Evolutionary conservation across 1,140 invertebrate species (phyloP).

Genomic region (Gryllus bimaculatus): DNA sequence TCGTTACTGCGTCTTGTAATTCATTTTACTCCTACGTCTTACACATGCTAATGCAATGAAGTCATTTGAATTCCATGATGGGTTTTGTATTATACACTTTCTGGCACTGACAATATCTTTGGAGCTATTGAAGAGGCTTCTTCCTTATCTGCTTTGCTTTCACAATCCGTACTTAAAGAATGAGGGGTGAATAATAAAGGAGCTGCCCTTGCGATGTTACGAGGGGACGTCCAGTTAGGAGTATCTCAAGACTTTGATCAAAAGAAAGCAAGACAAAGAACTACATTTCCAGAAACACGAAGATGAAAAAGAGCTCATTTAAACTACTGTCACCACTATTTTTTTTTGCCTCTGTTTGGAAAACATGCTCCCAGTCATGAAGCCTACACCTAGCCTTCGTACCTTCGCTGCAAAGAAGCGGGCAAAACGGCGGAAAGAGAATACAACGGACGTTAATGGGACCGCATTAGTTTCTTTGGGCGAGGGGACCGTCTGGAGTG

Average conservation of each 20-base stretch:
- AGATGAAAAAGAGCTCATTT: neutral
- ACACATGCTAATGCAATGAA: neutral
- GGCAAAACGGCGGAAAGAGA: neutral
- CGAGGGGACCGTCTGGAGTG: neutral
- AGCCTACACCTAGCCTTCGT: no score
- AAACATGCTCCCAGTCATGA: no score
- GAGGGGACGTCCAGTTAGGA: neutral
- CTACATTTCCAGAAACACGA: neutral
- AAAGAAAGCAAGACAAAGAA: neutral
- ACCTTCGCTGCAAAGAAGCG: neutral
- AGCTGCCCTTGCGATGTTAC: neutral
- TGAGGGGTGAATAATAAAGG: neutral
- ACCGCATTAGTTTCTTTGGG: neutral
- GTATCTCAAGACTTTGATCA: neutral
- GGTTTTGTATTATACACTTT: neutral
- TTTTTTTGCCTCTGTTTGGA: no score
- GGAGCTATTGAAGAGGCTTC: neutral
- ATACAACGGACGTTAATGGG: neutral
- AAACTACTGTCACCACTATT: neutral
- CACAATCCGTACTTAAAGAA: neutral
- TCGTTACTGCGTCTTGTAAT: neutral
- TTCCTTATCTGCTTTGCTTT: neutral
- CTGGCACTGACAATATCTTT: neutral
- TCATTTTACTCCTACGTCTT: neutral
- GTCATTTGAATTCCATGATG: neutral